Evolutionary conservation across 2,113 vertebrate genomes (phyloP).

Genomic region (Heterotilapia buettikoferi): DNA sequence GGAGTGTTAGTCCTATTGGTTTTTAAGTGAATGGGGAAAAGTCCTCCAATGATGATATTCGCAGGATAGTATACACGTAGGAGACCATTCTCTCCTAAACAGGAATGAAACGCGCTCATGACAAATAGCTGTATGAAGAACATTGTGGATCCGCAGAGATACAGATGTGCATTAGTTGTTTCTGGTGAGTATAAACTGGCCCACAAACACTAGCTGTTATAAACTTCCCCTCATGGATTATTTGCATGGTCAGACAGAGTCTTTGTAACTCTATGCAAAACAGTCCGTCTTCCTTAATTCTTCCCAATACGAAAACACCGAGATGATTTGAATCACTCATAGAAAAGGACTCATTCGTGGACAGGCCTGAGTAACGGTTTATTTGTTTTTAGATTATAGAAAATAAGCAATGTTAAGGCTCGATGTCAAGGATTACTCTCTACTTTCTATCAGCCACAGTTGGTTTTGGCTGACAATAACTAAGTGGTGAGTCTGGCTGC

Average conservation of each 20-base stretch:
- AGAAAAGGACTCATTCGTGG: not conserved
- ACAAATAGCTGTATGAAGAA: not conserved
- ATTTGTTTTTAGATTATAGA: not conserved
- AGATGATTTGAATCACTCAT: not conserved
- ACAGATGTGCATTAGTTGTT: not conserved
- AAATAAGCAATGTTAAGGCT: not conserved
- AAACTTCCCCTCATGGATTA: not conserved
- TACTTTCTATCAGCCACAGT: not conserved
- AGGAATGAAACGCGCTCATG: not conserved
- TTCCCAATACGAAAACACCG: not conserved
- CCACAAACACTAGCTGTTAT: not conserved
- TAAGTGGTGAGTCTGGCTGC: not conserved
- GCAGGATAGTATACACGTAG: constrained; percentile 1
- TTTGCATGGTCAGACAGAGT: not conserved
- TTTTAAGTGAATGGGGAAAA: constrained; percentile 41
- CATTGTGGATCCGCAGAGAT: not conserved
- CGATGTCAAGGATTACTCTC: not conserved
- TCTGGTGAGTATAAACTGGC: not conserved
- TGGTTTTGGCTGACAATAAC: not conserved
- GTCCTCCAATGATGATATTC: constrained; percentile 58
- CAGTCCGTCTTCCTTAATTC: not conserved
- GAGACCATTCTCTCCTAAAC: not conserved
- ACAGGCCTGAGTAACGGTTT: not conserved
- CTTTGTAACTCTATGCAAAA: not conserved
- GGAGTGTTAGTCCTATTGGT: not conserved